Evolutionary conservation across 2,113 vertebrate species (phyloP).

Genomic region (Elachura formosa): DNA sequence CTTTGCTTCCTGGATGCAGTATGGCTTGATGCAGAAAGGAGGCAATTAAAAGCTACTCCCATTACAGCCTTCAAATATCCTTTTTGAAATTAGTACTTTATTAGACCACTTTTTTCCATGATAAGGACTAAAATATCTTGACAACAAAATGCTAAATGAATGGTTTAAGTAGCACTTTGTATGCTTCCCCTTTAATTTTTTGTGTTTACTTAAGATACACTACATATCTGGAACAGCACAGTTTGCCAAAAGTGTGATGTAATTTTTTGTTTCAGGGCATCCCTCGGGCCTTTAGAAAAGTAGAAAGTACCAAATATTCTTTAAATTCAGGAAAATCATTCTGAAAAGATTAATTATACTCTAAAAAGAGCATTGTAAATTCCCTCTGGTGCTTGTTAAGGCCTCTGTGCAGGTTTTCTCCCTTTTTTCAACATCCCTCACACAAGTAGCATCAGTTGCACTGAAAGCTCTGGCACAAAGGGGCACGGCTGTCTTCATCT

Average conservation of each 20-base stretch:
- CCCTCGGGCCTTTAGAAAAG: background rate
- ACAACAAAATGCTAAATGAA: background rate
- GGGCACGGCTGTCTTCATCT: background rate
- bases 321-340: background rate
- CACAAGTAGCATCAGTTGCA: background rate
- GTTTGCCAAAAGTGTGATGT: background rate
- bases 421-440: background rate
- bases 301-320: background rate
- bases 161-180: background rate
- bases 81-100: background rate
- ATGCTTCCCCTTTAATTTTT: background rate
- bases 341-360: background rate
- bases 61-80: background rate
- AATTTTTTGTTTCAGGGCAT: background rate
- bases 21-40: background rate
- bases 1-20: background rate
- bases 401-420: background rate
- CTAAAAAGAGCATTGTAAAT: background rate
- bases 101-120: background rate
- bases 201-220: background rate
- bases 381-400: constrained; percentile 3
- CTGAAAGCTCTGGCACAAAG: background rate
- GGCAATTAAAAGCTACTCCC: background rate
- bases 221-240: background rate
- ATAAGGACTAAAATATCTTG: background rate